phyloP scores from a whole-genome alignment of 1,140 invertebrate species.

The Dolichoris vasculosae region DNA sequence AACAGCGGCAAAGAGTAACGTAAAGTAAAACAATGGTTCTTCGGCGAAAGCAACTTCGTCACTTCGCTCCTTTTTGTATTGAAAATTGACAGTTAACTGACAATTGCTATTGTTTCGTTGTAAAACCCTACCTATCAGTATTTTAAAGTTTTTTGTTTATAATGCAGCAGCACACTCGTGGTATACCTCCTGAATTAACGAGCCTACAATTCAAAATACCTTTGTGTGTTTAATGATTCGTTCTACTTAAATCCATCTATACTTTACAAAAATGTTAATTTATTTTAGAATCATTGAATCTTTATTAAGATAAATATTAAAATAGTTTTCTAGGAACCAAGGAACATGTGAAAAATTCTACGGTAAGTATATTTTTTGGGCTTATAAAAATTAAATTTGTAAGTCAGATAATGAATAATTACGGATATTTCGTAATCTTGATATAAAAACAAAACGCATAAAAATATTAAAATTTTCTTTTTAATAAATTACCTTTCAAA shows the following conservation, averaged over 20 bases:
- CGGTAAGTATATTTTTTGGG: too few relatives aligned
- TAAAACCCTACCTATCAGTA: not conserved
- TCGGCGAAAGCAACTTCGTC: not conserved
- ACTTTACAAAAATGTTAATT: too few relatives aligned
- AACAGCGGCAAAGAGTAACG: not conserved
- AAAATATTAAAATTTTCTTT: too few relatives aligned
- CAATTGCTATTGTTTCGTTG: constrained; percentile 20
- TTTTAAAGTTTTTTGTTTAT: not conserved
- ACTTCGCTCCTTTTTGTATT: not conserved
- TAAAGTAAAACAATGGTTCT: not conserved
- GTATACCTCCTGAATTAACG: not conserved
- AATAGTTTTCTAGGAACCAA: too few relatives aligned
- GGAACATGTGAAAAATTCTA: too few relatives aligned
- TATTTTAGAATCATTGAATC: not conserved
- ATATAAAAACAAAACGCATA: too few relatives aligned
- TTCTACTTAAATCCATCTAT: too few relatives aligned
- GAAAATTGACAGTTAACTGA: constrained; percentile 29
- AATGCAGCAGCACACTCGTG: not conserved
- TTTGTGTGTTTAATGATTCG: too few relatives aligned
- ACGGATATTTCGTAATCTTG: too few relatives aligned
- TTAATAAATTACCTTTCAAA: too few relatives aligned
- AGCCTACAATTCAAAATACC: not conserved
- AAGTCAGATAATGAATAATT: too few relatives aligned
- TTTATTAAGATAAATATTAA: not conserved
- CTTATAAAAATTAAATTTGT: too few relatives aligned